These are phyloP conservation scores for Drosophila novamexicana DNA, from an alignment of 1,140 invertebrate genomes.

Conservation along the genomic window DNA sequence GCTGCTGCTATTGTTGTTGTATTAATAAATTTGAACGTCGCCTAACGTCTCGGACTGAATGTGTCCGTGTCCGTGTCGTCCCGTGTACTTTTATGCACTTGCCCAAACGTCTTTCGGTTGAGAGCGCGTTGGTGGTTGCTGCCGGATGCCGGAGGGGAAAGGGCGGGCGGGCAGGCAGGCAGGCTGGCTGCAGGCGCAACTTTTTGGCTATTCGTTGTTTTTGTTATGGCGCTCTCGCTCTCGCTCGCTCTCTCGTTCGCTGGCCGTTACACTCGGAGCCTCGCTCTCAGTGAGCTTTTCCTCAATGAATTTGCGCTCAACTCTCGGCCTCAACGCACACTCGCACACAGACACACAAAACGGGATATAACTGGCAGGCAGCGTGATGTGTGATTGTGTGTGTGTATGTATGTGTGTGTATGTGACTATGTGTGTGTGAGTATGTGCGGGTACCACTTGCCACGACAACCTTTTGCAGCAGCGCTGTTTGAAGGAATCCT, in stretches of 20 bases:
- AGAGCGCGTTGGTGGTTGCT: slow-evolving; percentile 27
- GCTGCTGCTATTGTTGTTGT: slow-evolving; percentile 36
- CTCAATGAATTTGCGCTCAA: slow-evolving; percentile 73
- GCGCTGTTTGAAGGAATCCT: slow-evolving; percentile 57
- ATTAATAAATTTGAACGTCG: slow-evolving; percentile 49
- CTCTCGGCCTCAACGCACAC: slow-evolving; percentile 22
- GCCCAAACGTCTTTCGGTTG: slow-evolving; percentile 54
- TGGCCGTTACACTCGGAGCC: slow-evolving; percentile 5
- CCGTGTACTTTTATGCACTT: slow-evolving; percentile 61
- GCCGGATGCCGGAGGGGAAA: slow-evolving; percentile 15
- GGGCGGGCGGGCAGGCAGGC: slow-evolving; percentile 14
- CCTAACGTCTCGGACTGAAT: slow-evolving; percentile 32
- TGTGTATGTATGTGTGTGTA: slow-evolving; percentile 55
- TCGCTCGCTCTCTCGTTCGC: slow-evolving; percentile 12
- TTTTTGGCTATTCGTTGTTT: slow-evolving; percentile 70
- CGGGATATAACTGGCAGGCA: slow-evolving; percentile 42
- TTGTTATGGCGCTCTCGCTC: slow-evolving; percentile 57
- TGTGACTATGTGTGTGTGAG: slow-evolving; percentile 45
- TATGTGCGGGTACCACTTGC: slow-evolving; percentile 73
- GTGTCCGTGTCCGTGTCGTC: slow-evolving; percentile 33
- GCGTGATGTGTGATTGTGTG: slow-evolving; percentile 40
- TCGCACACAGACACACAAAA: slow-evolving; percentile 26
- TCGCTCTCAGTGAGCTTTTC: slow-evolving; percentile 48
- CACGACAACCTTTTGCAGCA: slow-evolving; percentile 72
- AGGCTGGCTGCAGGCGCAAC: slow-evolving; percentile 67